Base-by-base conservation (phyloP, 1,140 invertebrate genomes). In the Papilio aristodemus region DNA sequence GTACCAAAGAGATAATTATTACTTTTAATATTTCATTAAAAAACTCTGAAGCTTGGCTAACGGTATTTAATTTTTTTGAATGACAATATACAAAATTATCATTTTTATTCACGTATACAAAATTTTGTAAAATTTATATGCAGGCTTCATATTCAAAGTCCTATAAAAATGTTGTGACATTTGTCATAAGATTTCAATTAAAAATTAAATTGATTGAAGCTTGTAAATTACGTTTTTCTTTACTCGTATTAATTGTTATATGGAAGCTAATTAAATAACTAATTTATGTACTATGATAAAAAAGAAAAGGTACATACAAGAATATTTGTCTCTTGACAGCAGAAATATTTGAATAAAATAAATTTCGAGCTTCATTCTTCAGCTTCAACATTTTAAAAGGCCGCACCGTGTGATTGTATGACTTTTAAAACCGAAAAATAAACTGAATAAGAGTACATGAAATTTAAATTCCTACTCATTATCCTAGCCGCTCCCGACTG, bases 391-490 rank as follows among this genome's bases (percentile, higher is more conserved):
- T 54, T 54, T 3, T 54, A 54, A 54, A 4, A 25, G 4, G 10
- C 10, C 36, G 27, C 8, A 60, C 7, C 17, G 2, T 37, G 19
- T 19, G 17, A 37, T 38, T 22, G n/a, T 22, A 25, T 10, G 11
- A 43, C 39, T 25, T 43, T 64, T 1, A 64, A 43, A 64, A 32
- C 19, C 1, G 43, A 64, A 64, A 64, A 43, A 13, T 11, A 27
- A 54, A 75, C 50, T 19, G 67, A 39, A 70, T 73, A 75, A 67
- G 67, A 74, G 71, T 72, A 74, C 73, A 74, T 74, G 71, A 76
- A 78, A 81, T 82, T 77, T 84, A 79, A 84, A 86, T 83, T 76
- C 71, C 57, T 69, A 38, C 74, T 77, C 77, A 84, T 82, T 81
- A 86, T 83, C 73, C 67, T 69, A 74, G 64, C 66, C 63, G 76